Base-by-base conservation (phyloP, 2,888 invertebrate genomes). In the Lithophane leautieri region DNA sequence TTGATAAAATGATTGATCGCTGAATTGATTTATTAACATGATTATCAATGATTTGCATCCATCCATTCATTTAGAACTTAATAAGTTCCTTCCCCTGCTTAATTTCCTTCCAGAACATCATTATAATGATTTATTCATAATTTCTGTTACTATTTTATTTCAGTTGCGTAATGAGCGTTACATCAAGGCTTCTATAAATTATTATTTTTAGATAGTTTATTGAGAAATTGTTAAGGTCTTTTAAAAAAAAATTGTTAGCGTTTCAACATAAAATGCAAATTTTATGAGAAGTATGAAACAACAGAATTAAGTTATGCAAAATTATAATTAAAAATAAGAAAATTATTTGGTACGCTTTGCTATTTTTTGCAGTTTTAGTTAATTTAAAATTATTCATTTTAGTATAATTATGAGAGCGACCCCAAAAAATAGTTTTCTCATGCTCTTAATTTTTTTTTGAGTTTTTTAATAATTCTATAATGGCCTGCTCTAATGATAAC, bases 111-210 rank as follows among this genome's bases (percentile, higher is more conserved):
- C 65, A 69, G 11, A 60, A 54, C 52, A 50, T 82, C 58, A n/a
- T 47, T 42, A 50, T 0, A 44, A 62, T 73, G n/a, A 79, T 72
- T 75, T 61, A 68, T 73, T 63, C 56, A 58, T 60, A 12, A 40
- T n/a, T 62, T 40, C 65, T 22, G 56, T 62, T 69, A 69, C 47
- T 76, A 83, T 83, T 77, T 71, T 60, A 69, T 67, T 52, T 73
- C 2, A 73, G 74, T 82, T 78, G 52, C 63, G 68, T 83, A 73
- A 65, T 50, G 47, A 73, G n/a, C 54, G 65, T 34, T 54, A 25
- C 60, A 67, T 74, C 73, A 83, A 83, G 84, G 84, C 2, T 78
- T 12, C 12, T 2, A 16, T 25, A 16, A 14, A 44, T 2, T 22
- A 42, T 34, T 34, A 16, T 44, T 14, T 34, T 44, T 52, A 44